Evolutionary conservation across 2,797 vertebrate species (phyloP), one percentile per base, ranked within the genome.

Genomic region (Crax fasciolata): DNA sequence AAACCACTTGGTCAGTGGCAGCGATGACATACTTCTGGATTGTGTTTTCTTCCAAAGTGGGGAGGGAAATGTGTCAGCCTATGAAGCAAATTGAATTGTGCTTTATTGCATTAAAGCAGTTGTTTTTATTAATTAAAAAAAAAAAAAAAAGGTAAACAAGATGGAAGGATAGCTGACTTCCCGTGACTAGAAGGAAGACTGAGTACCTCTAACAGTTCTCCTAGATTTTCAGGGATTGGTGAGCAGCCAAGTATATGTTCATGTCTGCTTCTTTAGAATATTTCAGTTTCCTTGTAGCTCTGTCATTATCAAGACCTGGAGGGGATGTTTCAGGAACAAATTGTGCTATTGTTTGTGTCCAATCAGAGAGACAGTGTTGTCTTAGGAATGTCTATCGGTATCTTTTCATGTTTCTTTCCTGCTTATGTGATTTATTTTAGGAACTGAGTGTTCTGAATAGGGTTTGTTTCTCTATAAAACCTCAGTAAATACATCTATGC

Each of bases 341-440:
- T 38, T 74, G 27, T 57, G 46, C 84, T 89, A 12, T 77, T 77
- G 65, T 85, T 87, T 82, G 54, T 91, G 61, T 55, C 63, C 44
- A 67, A 1, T 46, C 6, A 11, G 49, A 84, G 57, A 77, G 61
- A 61, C 77, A 76, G 23, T 43, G 61, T 51, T 79, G 79, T 76
- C 58, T 67, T 38, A 71, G 66, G 81, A 86, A 82, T 68, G 59
- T 77, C 5, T 66, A 20, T 76, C 25, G 61, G 9, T 85, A 83
- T 78, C 83, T 92, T 67, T 49, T 93, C 13, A 18, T 54, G n/a
- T 83, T 90, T 91, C 44, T 79, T 83, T 79, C 21, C 71, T 55
- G 39, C 55, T 87, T 84, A 55, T 87, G 24, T 82, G 27, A n/a
- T 80, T 90, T 93, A 28, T 84, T 94, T 59, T 63, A 13, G 58